Conservation (phyloP, 1,140 invertebrate genomes). For the Popillia japonica region DNA sequence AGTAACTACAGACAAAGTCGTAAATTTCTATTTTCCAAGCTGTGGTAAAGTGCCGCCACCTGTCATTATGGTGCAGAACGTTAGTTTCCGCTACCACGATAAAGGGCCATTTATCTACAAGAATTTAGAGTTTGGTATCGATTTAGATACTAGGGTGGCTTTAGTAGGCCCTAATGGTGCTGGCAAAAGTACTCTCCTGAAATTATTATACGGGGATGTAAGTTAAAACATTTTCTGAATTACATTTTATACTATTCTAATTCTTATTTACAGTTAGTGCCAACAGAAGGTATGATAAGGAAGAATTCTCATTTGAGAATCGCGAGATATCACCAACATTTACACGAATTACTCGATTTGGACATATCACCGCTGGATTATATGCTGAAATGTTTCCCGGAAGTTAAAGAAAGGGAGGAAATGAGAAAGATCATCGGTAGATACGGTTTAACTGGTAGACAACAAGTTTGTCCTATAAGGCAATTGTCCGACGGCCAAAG, state of each 20-base stretch:
- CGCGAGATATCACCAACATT: conserved; percentile 98
- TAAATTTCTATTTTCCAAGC: conserved; percentile 96
- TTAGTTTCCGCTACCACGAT: conserved; percentile 94
- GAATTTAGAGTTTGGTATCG: conserved; percentile 98
- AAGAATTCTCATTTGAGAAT: conserved; percentile 98
- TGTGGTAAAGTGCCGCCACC: conserved; percentile 97
- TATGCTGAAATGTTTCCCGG: conserved; percentile 97
- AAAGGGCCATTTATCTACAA: conserved; percentile 92
- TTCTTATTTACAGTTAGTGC: conserved; percentile 75
- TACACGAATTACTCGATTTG: conserved; percentile 95
- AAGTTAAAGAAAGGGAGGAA: conserved; percentile 97
- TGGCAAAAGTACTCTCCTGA: conserved; percentile 97
- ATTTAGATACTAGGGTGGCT: conserved; percentile 96
- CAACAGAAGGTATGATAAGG: conserved; percentile 95
- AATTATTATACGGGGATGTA: conserved; percentile 93
- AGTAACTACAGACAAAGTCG: conserved; percentile 80
- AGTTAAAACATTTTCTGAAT: conserved; percentile 55
- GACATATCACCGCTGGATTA: conserved; percentile 96
- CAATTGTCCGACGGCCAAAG: conserved; percentile 98
- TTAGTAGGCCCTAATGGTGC: conserved; percentile 99
- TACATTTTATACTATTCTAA: background rate
- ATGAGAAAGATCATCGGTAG: conserved; percentile 99
- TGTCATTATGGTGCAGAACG: conserved; percentile 99
- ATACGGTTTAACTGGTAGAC: conserved; percentile 93
- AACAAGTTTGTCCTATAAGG: conserved; percentile 97